phyloP scores from a whole-genome alignment of 2,113 vertebrate genomes.

The Perccottus glenii region DNA sequence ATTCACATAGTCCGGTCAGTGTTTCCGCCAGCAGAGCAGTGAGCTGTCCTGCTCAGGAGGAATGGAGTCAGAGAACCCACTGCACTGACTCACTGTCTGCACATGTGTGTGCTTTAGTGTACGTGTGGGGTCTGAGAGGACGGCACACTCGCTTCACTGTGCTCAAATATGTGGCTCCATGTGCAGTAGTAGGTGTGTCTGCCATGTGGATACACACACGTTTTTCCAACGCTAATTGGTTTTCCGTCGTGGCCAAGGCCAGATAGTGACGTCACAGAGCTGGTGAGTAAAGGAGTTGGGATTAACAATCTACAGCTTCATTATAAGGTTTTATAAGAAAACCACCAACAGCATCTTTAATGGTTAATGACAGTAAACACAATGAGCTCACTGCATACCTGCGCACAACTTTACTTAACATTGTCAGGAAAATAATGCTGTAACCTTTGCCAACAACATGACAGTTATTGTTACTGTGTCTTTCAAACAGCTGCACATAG shows the following conservation, averaged over 20 bases:
- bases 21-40: constrained; percentile 45
- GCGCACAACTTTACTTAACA: constrained; percentile 15
- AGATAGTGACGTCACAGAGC: constrained; percentile 67
- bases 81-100: constrained; percentile 43
- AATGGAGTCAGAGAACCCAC: constrained; percentile 31
- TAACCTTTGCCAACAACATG: constrained; percentile 6
- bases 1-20: constrained; percentile 31
- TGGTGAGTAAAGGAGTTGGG: constrained; percentile 5
- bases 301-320: constrained; percentile 35
- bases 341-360: constrained; percentile 36
- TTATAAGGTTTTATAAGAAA: constrained; percentile 51
- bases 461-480: constrained; percentile 9
- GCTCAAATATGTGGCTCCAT: constrained; percentile 42
- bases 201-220: constrained; percentile 48
- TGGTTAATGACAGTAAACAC: constrained; percentile 48
- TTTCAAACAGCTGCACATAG: constrained; percentile 28
- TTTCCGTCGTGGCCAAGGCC: constrained; percentile 63
- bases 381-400: constrained; percentile 36
- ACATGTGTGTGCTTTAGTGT: constrained; percentile 2
- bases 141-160: constrained; percentile 19
- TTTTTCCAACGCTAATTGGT: constrained; percentile 54
- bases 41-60: constrained; percentile 28
- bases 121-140: constrained; percentile 15
- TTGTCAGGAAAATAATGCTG: constrained; percentile 9
- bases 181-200: constrained; percentile 52